Conservation (phyloP, 23 tunicate species). For the Trididemnum nubilum region DNA sequence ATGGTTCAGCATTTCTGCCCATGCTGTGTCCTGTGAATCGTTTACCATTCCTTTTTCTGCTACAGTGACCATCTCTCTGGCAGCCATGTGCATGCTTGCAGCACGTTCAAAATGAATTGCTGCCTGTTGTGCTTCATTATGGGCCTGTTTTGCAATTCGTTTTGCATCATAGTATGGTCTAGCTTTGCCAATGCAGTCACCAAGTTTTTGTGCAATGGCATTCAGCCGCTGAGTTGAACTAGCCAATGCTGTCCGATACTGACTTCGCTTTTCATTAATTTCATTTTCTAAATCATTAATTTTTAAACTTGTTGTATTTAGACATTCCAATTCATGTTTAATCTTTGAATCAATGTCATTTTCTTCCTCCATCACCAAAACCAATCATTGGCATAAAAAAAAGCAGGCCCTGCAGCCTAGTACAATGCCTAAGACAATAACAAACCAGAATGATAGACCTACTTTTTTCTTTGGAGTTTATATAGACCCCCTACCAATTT, state of each 20-base stretch:
- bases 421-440: too few relatives aligned
- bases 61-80: conserved; percentile 91
- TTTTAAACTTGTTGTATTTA: conserved; percentile 65
- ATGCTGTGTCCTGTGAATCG: conserved; percentile 66
- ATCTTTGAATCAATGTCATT: conserved; percentile 26
- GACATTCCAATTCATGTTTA: conserved; percentile 55
- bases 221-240: conserved; percentile 70
- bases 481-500: too few relatives aligned
- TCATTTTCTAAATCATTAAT: conserved; percentile 73
- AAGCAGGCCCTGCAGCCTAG: too few relatives aligned
- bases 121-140: conserved; percentile 56
- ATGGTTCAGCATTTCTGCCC: conserved; percentile 98
- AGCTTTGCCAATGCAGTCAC: conserved; percentile 78
- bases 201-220: conserved; percentile 47
- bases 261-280: conserved; percentile 65
- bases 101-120: conserved; percentile 79
- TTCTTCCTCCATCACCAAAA: conserved; percentile 2
- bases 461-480: too few relatives aligned
- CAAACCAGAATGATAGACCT: too few relatives aligned
- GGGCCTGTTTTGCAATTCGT: conserved; percentile 58
- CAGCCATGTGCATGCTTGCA: conserved; percentile 90
- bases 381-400: too few relatives aligned
- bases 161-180: conserved; percentile 81
- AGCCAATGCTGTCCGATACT: conserved; percentile 54
- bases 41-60: conserved; percentile 96